Conservation (phyloP, 2,888 invertebrate genomes). For the Oscheius onirici region DNA sequence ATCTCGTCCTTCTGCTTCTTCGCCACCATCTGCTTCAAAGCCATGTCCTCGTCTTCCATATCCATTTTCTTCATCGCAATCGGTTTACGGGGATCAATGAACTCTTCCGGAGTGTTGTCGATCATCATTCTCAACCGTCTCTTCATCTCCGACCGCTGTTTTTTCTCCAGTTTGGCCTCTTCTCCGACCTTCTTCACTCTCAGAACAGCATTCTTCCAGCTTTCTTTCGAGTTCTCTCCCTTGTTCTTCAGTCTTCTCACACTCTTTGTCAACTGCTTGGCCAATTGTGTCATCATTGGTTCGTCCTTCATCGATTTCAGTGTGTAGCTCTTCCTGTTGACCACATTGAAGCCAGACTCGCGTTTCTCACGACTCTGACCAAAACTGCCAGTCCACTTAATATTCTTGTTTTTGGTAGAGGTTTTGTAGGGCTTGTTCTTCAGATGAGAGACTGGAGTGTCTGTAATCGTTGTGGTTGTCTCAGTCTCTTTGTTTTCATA, state of each 20-base stretch:
- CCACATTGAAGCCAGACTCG: slow-evolving; percentile 35
- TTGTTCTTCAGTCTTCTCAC: slow-evolving; percentile 58
- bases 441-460: slow-evolving; percentile 29
- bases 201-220: slow-evolving; percentile 52
- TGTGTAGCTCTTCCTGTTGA: slow-evolving; percentile 36
- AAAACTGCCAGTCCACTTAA: slow-evolving; percentile 57
- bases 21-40: slow-evolving; percentile 37
- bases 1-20: slow-evolving; percentile 52
- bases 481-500: no score
- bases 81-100: slow-evolving; percentile 53
- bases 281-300: slow-evolving; percentile 47
- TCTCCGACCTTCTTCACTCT: slow-evolving; percentile 50
- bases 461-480: slow-evolving; percentile 9
- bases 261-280: slow-evolving; percentile 51
- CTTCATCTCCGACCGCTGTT: slow-evolving; percentile 44
- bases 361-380: slow-evolving; percentile 52
- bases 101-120: slow-evolving; percentile 56
- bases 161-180: slow-evolving; percentile 48
- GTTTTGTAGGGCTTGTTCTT: slow-evolving; percentile 34
- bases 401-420: slow-evolving; percentile 36
- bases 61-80: slow-evolving; percentile 43
- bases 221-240: slow-evolving; percentile 3
- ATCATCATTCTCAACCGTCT: slow-evolving; percentile 52
- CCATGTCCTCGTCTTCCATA: slow-evolving; percentile 42
- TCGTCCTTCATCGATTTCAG: slow-evolving; percentile 40